Evolutionary conservation across 2,113 vertebrate genomes (phyloP).

Genomic region (Phylloscopus trochiloides): DNA sequence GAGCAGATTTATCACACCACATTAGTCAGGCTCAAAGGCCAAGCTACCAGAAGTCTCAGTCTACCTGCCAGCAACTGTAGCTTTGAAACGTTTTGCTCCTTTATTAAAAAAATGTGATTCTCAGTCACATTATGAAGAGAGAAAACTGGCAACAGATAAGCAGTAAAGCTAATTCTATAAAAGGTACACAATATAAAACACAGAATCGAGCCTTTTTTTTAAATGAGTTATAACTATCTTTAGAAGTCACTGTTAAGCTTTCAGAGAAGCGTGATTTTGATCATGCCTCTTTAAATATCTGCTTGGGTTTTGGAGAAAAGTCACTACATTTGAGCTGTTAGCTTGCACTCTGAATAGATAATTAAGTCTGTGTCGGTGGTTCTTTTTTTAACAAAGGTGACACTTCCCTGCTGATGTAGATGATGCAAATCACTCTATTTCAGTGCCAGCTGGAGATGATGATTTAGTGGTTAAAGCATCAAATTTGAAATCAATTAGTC

Average conservation of each 20-base stretch:
- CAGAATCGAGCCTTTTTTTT: not conserved
- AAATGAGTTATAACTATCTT: not conserved
- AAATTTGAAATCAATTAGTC: constrained; percentile 25
- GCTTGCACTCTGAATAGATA: constrained; percentile 39
- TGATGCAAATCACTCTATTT: constrained; percentile 54
- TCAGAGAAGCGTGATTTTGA: constrained; percentile 5
- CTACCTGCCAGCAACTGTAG: not conserved
- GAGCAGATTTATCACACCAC: not conserved
- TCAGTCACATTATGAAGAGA: not conserved
- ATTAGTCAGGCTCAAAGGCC: not conserved
- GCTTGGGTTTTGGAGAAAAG: not conserved
- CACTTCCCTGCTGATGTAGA: constrained; percentile 55
- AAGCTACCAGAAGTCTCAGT: not conserved
- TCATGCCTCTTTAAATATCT: constrained; percentile 41
- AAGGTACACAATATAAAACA: not conserved
- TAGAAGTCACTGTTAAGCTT: not conserved
- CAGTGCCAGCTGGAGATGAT: constrained; percentile 40
- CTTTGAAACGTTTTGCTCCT: not conserved
- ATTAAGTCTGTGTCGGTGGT: constrained; percentile 57
- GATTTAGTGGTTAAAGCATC: constrained; percentile 29
- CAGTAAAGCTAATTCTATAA: not conserved
- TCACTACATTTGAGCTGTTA: constrained; percentile 10
- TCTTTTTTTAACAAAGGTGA: constrained; percentile 65
- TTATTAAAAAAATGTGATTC: not conserved
- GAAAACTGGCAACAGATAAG: not conserved